A percentile compares a stretch with the other conserved stretches of the same genome.
Conservation (phyloP, 1,140 invertebrate species). For the Thereuonema tuberculata region DNA sequence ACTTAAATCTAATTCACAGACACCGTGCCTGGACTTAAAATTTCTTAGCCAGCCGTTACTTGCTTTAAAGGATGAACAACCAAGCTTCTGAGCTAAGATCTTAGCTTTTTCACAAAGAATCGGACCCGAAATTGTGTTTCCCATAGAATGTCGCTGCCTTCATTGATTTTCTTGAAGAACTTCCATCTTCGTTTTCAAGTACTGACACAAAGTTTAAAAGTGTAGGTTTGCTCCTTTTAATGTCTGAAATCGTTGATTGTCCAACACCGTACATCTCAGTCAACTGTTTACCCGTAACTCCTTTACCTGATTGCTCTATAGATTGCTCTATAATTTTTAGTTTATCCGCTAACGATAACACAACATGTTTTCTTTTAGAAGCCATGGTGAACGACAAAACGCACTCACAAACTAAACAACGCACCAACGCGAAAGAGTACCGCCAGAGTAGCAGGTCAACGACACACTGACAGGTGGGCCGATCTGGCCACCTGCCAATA, state of each 20-base stretch:
- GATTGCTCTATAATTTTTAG: background rate
- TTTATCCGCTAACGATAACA: background rate
- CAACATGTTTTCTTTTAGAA: background rate
- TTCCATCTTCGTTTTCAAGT: background rate
- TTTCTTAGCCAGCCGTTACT: background rate
- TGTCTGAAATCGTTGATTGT: background rate
- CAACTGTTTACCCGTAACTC: background rate
- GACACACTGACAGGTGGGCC: background rate
- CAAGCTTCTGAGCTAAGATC: background rate
- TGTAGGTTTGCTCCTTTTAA: background rate
- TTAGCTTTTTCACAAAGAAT: background rate
- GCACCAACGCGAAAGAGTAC: background rate
- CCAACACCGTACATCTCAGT: background rate
- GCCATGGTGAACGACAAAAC: background rate
- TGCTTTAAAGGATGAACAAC: background rate
- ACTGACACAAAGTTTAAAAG: background rate
- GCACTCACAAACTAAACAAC: background rate
- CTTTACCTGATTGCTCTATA: background rate
- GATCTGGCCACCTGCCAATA: background rate
- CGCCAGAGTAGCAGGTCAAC: background rate
- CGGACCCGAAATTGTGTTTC: background rate
- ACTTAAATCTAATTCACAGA: background rate
- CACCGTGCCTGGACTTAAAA: background rate
- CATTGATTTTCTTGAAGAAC: background rate
- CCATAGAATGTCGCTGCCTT: background rate